phyloP scores from a whole-genome alignment of 1,140 invertebrate species.

The Hermatobates lingyangjiaoensis region DNA sequence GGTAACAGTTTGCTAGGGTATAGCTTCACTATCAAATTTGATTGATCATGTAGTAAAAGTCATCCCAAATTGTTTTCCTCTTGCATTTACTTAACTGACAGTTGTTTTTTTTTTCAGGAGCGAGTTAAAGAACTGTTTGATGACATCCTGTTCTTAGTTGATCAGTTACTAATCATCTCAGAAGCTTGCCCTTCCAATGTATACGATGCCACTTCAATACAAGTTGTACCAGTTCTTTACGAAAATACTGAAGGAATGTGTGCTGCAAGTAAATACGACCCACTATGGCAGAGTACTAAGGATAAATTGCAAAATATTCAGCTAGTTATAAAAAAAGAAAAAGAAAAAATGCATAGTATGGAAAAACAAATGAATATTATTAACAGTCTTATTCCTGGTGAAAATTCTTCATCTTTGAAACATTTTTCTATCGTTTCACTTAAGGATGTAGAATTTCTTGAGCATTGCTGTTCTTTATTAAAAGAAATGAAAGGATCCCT shows the following conservation, averaged over 20 bases:
- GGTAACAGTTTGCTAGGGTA: no score
- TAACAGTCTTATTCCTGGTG: not conserved
- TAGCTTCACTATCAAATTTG: no score
- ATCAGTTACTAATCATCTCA: constrained; percentile 36
- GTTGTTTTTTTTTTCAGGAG: constrained; percentile 3
- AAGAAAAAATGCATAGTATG: not conserved
- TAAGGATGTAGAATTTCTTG: no score
- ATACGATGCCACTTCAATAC: constrained; percentile 8
- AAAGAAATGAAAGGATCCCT: no score
- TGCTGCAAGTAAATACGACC: constrained; percentile 13
- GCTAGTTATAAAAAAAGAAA: constrained; percentile 1
- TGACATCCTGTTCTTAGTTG: constrained; percentile 28
- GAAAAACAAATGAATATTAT: not conserved
- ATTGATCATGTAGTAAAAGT: no score
- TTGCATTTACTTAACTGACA: no score
- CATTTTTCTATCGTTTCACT: no score
- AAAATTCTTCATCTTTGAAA: no score
- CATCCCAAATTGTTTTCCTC: no score
- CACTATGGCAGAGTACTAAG: constrained; percentile 9
- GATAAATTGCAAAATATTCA: constrained; percentile 5
- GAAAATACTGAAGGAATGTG: not conserved
- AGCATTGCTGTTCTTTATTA: no score
- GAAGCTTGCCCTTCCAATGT: constrained; percentile 34
- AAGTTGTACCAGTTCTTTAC: not conserved
- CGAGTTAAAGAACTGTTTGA: constrained; percentile 22